A percentile compares a stretch with the other conserved stretches of the same genome.
These are phyloP conservation scores for Dinomys branickii DNA, from an alignment of 2,113 vertebrate species.

Conservation along the genomic window DNA sequence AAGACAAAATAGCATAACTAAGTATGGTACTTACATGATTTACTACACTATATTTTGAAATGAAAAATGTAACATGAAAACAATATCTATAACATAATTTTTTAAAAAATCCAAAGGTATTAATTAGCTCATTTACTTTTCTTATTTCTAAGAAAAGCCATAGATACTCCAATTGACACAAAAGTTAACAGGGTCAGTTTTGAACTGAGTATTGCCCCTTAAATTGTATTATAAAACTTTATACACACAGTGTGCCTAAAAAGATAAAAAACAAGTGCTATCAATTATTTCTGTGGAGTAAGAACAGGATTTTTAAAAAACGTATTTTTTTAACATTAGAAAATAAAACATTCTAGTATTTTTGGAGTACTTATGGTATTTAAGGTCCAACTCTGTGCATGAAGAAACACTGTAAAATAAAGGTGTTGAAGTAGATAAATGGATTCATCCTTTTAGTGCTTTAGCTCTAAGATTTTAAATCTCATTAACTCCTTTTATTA, in stretches of 20 bases:
- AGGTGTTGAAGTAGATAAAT: neutral
- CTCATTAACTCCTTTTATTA: neutral
- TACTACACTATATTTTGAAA: neutral
- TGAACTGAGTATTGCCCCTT: neutral
- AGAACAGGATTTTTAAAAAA: neutral
- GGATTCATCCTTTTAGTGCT: neutral
- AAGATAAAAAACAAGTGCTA: conserved; percentile 23
- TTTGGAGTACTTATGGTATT: neutral
- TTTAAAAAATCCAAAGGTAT: neutral
- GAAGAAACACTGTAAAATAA: conserved; percentile 19
- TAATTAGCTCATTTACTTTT: conserved; percentile 20
- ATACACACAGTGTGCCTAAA: neutral
- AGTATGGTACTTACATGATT: rapidly evolving
- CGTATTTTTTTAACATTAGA: neutral
- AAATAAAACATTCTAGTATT: neutral
- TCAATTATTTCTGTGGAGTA: neutral
- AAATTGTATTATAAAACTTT: neutral
- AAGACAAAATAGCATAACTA: neutral
- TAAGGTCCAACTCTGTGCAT: neutral
- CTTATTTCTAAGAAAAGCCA: conserved; percentile 20
- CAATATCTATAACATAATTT: neutral
- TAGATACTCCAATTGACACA: neutral
- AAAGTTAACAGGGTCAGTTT: neutral
- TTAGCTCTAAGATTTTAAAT: neutral
- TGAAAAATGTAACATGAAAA: neutral